Base-by-base conservation (phyloP, 2,888 invertebrate genomes). In the Hydraecia micacea region DNA sequence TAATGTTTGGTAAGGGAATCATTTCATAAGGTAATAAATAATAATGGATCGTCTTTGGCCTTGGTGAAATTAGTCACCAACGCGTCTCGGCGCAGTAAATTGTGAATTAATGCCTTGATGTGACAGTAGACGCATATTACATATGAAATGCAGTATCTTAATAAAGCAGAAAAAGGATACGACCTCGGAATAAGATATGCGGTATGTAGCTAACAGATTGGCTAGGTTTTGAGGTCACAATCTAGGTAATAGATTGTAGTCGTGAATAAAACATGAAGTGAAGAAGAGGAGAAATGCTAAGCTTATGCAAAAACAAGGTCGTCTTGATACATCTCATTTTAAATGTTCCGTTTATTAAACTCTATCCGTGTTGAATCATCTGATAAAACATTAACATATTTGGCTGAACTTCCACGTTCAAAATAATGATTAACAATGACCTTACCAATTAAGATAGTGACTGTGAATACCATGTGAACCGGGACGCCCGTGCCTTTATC, bases 21-120 rank as follows among this genome's bases (percentile, higher is more conserved):
- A 92, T 94, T 94, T 93, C 93, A 95, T 95, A 95, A 91, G 94
- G 95, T 91, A 95, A 96, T 96, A 96, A 96, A 96, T 96, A 96
- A 96, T 96, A 96, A 95, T 95, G 96, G 95, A 94, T 95, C 95
- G 93, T 95, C 95, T 92, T 91, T 92, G 95, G 94, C 96, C 96
- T 96, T 96, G 95, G 94, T 90, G 93, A 94, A 95, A 95, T 96
- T 96, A 96, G 96, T 96, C 95, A 95, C 83, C 87, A 81, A 76
- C 88, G 80, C 85, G 89, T 86, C 85, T 86, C 85, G 84, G 79
- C 84, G 88, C 90, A 90, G 88, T 92, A 92, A 92, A 92, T 93
- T 92, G 91, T 91, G 90, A 92, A 92, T 93, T 93, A 93, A 93
- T 93, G 92, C 88, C 80, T 72, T 76, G 72, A 81, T 86, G 88